phyloP scores from a whole-genome alignment of 2,888 invertebrate genomes.

The Eupelmus urozonus region DNA sequence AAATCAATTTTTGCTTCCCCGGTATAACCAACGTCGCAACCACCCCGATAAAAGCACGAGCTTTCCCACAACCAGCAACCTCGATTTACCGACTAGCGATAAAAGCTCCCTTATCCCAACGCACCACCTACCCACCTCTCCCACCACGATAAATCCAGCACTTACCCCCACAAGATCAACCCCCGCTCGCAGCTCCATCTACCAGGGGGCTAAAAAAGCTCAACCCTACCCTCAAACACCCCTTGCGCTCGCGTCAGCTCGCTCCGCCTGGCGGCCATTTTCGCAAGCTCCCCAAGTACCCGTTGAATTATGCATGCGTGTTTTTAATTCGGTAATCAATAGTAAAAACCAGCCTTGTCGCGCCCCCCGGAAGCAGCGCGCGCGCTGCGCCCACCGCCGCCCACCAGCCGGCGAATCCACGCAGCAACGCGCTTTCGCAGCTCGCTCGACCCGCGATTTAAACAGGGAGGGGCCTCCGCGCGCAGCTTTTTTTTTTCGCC shows the following conservation, averaged over 20 bases:
- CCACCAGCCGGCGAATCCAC: conserved; percentile 22
- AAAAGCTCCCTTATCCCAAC: too few relatives aligned
- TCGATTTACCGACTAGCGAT: background rate
- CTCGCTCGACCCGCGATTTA: too few relatives aligned
- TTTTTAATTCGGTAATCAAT: conserved; percentile 76
- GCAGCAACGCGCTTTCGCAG: conserved; percentile 56
- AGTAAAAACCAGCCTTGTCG: conserved; percentile 73
- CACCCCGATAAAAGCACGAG: too few relatives aligned
- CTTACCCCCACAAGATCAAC: conserved; percentile 39
- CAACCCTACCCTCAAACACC: background rate
- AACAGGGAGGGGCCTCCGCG: conserved; percentile 59
- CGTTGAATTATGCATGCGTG: conserved; percentile 75
- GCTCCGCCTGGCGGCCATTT: conserved; percentile 49
- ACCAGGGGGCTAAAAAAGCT: conserved; percentile 29
- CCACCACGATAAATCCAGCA: too few relatives aligned
- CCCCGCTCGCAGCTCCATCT: conserved; percentile 37
- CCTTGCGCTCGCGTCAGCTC: background rate
- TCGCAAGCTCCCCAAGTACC: conserved; percentile 58
- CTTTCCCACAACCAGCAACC: too few relatives aligned
- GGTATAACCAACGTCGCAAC: too few relatives aligned
- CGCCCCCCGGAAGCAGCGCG: conserved; percentile 56
- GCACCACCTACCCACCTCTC: too few relatives aligned
- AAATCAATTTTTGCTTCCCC: too few relatives aligned
- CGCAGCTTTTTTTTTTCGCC: conserved; percentile 33
- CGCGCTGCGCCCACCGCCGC: background rate